Base-by-base conservation (phyloP, 2,113 vertebrate genomes). In the Hippocampus abdominalis region DNA sequence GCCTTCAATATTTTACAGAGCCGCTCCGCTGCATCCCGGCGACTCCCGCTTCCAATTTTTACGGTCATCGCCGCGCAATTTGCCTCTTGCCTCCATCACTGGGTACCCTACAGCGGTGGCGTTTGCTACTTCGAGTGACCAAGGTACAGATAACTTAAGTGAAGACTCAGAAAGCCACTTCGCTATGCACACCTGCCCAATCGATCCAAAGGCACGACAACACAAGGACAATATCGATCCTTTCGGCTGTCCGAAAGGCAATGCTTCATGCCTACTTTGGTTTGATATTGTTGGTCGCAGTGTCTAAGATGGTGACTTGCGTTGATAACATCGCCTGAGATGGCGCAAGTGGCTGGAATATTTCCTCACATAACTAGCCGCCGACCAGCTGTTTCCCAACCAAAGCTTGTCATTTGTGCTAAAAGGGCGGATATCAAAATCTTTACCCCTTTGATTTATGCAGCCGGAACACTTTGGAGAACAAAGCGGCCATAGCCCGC, bases 381-480 rank as follows among this genome's bases (percentile, higher is more conserved):
- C 4, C 21, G 25, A 21, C 40, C 36, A 64, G 62, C 62, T 25
- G 11, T 64, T 44, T 25, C n/a, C 6, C 4, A 27, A 25, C 73
- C 80, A 56, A 77, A 49, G 74, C 20, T 39, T 75, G 53, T 74
- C 62, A 48, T 70, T 69, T 64, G 56, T 62, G 63, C 46, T 72
- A 78, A 78, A 84, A 77, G 68, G 69, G 62, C 60, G 71, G 80
- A 80, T 67, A 84, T 85, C 75, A 75, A 75, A 85, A 85, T 86
- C 79, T 83, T 82, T 86, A 69, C 78, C 81, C 77, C 83, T 81
- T 61, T 75, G 80, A 86, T 86, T 85, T 81, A 82, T 85, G 82
- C 77, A 57, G 46, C 60, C 4, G 46, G 3, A 73, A 77, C 71
- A 82, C 76, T 70, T 80, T 42, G 49, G 66, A 74, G 70, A 84